Base-by-base conservation (phyloP, 2,797 vertebrate species). In the Garrulus glandarius region DNA sequence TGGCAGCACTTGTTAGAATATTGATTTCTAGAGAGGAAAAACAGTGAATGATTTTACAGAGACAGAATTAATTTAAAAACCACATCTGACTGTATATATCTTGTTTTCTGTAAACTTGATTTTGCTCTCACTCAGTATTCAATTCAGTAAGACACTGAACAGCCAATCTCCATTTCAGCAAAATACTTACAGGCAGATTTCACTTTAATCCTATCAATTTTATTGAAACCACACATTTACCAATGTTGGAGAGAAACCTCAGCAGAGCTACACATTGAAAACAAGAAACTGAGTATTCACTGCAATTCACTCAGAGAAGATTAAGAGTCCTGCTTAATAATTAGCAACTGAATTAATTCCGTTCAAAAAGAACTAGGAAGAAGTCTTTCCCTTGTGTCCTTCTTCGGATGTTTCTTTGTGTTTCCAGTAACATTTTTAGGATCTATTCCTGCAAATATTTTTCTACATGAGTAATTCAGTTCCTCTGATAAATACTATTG, bases 401-500 rank as follows among this genome's bases (percentile, higher is more conserved):
- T 72, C 56, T 89, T 81, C 27, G 29, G 44, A 24, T 59, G 17
- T 64, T 86, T 72, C 44, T 87, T 86, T 60, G 18, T 79, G 20
- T 78, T 94, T 84, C 39, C 41, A 94, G 75, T 20, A 76, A 69
- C 2, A 34, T 37, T 90, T 95, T 88, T 50, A 79, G 63, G n/a
- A 46, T 8, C 27, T 81, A 43, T 41, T 90, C 44, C 59, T 93
- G 10, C 11, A 88, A 91, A 96, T 92, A 70, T 79, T 95, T 96
- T 92, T 95, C 82, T 65, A 79, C 41, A 23, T 70, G 56, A 90
- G 70, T 90, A 86, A 94, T 89, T 91, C 41, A 83, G 19, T 85
- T 91, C 84, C 70, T 87, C 90, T 79, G 96, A 96, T 84, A 86
- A 94, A 95, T 87, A 60, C 64, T 74, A 15, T 34, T 61, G 43